Percentiles rank a stretch among this genome's conserved stretches.
Evolutionary conservation across 2,113 vertebrate species (phyloP).

Genomic region (Zosterops borbonicus): DNA sequence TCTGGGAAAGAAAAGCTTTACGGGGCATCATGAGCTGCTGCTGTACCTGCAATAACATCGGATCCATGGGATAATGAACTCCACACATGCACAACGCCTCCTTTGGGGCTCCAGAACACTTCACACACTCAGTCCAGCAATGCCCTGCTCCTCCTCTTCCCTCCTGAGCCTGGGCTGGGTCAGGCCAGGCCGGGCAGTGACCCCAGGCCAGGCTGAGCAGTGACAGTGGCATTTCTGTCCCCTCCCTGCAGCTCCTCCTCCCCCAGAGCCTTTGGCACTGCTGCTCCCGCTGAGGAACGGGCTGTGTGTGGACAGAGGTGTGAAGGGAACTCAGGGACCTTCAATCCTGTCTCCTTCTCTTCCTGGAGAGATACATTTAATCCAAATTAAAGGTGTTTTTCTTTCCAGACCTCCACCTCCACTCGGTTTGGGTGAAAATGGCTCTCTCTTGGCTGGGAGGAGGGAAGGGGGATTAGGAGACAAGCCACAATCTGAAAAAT

Average conservation of each 20-base stretch:
- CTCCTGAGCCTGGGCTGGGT: not conserved
- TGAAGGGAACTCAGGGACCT: not conserved
- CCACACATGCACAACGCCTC: slow-evolving; percentile 23
- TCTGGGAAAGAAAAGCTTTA: slow-evolving; percentile 74
- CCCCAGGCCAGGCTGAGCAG: not conserved
- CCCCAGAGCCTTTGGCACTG: not conserved
- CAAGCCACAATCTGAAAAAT: slow-evolving; percentile 34
- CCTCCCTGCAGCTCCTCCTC: not conserved
- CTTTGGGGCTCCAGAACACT: not conserved
- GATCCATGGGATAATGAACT: slow-evolving; percentile 49
- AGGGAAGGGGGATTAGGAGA: not conserved
- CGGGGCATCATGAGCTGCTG: slow-evolving; percentile 71
- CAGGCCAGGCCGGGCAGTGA: not conserved
- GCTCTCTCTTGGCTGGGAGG: not conserved
- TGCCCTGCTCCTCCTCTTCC: not conserved
- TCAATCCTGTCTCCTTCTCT: not conserved
- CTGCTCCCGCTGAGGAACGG: not conserved
- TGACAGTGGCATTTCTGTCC: not conserved
- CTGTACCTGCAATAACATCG: slow-evolving; percentile 63
- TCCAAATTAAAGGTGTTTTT: not conserved
- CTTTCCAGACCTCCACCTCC: not conserved
- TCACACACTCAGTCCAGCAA: not conserved
- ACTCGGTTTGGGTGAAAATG: not conserved
- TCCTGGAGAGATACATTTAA: not conserved
- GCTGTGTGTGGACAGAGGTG: not conserved